Evolutionary conservation across 2,797 vertebrate species (phyloP).

Genomic region (Orestias chungarensis): DNA sequence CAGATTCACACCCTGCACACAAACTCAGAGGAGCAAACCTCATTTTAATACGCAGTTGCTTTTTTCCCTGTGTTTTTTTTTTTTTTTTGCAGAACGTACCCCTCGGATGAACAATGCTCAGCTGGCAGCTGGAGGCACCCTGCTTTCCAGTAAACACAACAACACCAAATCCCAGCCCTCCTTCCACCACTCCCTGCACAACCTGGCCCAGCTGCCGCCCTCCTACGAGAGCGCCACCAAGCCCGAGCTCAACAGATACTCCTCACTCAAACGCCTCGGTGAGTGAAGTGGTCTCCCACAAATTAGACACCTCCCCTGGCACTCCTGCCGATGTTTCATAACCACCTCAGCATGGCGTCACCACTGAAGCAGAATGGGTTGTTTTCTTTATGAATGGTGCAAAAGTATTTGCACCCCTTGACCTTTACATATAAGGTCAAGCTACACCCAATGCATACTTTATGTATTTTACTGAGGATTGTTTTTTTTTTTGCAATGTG

Average conservation of each 20-base stretch:
- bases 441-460: neutral
- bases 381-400: conserved; percentile 31
- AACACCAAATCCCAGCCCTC: conserved; percentile 86
- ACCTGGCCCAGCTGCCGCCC: conserved; percentile 90
- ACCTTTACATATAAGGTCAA: neutral
- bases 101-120: conserved; percentile 85
- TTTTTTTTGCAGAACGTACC: conserved; percentile 76
- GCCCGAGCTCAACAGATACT: conserved; percentile 90
- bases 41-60: conserved; percentile 67
- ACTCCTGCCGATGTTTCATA: conserved; percentile 29
- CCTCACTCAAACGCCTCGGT: conserved; percentile 91
- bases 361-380: conserved; percentile 32
- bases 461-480: neutral
- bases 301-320: conserved; percentile 15
- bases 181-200: conserved; percentile 92
- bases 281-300: conserved; percentile 48
- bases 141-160: conserved; percentile 87
- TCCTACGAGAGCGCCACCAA: conserved; percentile 91
- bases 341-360: conserved; percentile 20
- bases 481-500: conserved; percentile 1
- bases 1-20: conserved; percentile 45
- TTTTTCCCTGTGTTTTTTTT: conserved; percentile 61
- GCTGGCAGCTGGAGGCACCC: conserved; percentile 83
- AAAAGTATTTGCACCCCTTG: neutral
- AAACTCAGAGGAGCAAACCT: conserved; percentile 69